A percentile compares a stretch with the other conserved stretches of the same genome.
Evolutionary conservation across 1,140 invertebrate genomes (phyloP).

Genomic region (Theocolax elegans): DNA sequence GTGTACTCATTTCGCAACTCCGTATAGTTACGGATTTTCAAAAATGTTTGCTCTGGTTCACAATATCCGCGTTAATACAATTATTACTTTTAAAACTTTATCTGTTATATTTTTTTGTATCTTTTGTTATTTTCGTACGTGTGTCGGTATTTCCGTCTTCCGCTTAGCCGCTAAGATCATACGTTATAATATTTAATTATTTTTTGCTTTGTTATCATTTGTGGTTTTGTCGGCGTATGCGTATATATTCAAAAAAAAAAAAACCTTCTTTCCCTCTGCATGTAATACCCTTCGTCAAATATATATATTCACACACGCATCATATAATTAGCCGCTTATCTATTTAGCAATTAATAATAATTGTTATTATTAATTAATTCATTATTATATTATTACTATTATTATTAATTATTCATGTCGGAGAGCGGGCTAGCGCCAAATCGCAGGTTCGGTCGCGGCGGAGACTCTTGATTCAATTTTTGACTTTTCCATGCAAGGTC

Average conservation of each 20-base stretch:
- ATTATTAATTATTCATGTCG: slow-evolving; percentile 62
- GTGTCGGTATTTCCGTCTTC: slow-evolving; percentile 56
- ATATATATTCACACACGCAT: slow-evolving; percentile 57
- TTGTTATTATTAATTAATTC: slow-evolving; percentile 55
- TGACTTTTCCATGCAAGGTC: slow-evolving; percentile 44
- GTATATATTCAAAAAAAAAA: slow-evolving; percentile 29
- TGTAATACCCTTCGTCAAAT: slow-evolving; percentile 35
- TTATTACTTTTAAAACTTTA: slow-evolving; percentile 10
- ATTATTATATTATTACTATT: slow-evolving; percentile 57
- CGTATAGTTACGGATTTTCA: neutral
- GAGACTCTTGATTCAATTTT: neutral
- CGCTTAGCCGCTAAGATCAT: slow-evolving; percentile 59
- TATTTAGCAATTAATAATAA: slow-evolving; percentile 65
- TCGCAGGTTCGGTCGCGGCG: slow-evolving; percentile 57
- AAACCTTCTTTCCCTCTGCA: neutral
- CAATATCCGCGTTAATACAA: slow-evolving; percentile 7
- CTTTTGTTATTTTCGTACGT: slow-evolving; percentile 49
- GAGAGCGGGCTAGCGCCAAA: slow-evolving; percentile 64
- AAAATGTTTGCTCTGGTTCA: neutral
- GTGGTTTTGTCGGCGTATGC: slow-evolving; percentile 27
- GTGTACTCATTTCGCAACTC: too few relatives aligned
- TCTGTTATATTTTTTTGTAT: slow-evolving; percentile 26
- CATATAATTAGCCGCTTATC: slow-evolving; percentile 62
- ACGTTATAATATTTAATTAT: slow-evolving; percentile 63
- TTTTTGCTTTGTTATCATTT: slow-evolving; percentile 45